Evolutionary conservation across 2,797 vertebrate species (phyloP), one percentile per base, ranked within the genome.

Genomic region (Corythornis leucogaster): DNA sequence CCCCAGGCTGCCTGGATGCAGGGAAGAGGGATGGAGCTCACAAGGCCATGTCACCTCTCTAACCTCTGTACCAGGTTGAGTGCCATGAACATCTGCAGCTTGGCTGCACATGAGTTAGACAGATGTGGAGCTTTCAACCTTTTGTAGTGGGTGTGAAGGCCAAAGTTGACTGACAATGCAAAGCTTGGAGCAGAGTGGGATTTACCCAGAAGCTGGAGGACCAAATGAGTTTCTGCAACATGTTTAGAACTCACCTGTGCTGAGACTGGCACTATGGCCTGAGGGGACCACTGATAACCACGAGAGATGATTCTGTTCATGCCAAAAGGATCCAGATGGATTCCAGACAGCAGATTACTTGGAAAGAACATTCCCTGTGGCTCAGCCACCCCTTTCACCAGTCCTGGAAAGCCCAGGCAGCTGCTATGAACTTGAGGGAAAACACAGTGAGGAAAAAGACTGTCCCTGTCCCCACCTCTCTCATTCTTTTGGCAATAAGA

Each of bases 21-120:
- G 48, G 51, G 7, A 28, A 45, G 46, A 22, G 2, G 9, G 48
- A 12, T 4, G 81, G 75, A 81, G 68, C 38, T 58, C 31, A 14
- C 20, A 14, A 18, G 62, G 45, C 8, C 48, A 4, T 2, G 26
- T 25, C 38, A 26, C 26, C 12, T 14, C 1, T 2, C 11, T 15
- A 2, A 43, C 14, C 20, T 3, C 17, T 12, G 0, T 5, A 8
- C 1, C 31, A 61, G 26, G 26, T 1, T 68, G 54, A 7, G 11
- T 25, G 38, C n/a, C 48, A 22, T 4, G 51, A 76, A 22, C 33
- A 30, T 8, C 75, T 50, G 19, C 25, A 25, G 2, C n/a, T 18
- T 6, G 82, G 40, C 33, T 20, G 3, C 1, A 10, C 16, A 1
- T 0, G 17, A 26, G 21, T 3, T 2, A 16, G 63, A 20, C 22